Percentiles rank a stretch among this genome's conserved stretches.
Evolutionary conservation across 2,113 vertebrate genomes (phyloP).

Genomic region (Canis aureus): DNA sequence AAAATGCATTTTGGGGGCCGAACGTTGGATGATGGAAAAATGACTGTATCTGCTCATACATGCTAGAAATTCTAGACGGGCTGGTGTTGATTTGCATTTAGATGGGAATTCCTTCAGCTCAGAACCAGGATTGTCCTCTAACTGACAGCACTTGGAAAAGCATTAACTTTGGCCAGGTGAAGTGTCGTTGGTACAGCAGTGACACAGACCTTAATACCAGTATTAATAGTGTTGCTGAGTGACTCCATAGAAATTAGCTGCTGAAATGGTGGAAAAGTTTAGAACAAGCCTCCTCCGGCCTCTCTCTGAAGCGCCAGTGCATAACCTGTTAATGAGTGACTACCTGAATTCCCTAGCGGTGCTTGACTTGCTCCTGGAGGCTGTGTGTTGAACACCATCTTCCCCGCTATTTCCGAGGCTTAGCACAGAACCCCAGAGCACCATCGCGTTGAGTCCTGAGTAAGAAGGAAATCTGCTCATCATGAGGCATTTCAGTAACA

Average conservation of each 20-base stretch:
- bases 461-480: background rate
- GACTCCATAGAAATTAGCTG: background rate
- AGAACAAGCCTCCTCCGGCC: constrained; percentile 10
- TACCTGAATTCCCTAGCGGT: background rate
- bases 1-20: background rate
- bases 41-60: constrained; percentile 75
- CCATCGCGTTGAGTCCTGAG: constrained; percentile 32
- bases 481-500: background rate
- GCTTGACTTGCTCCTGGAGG: constrained; percentile 1
- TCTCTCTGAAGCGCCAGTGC: background rate
- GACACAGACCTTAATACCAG: background rate
- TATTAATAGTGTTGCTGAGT: background rate
- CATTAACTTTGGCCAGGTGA: constrained; percentile 59
- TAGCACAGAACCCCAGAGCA: background rate
- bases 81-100: constrained; percentile 88
- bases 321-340: constrained; percentile 69
- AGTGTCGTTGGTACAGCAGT: background rate
- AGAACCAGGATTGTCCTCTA: constrained; percentile 49
- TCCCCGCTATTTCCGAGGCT: constrained; percentile 22
- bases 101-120: constrained; percentile 88
- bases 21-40: constrained; percentile 83
- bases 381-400: constrained; percentile 25
- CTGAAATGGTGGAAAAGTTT: constrained; percentile 54
- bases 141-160: constrained; percentile 76
- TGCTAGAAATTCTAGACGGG: constrained; percentile 79